phyloP scores from a whole-genome alignment of 2,113 vertebrate species.

The Onychostoma macrolepis region DNA sequence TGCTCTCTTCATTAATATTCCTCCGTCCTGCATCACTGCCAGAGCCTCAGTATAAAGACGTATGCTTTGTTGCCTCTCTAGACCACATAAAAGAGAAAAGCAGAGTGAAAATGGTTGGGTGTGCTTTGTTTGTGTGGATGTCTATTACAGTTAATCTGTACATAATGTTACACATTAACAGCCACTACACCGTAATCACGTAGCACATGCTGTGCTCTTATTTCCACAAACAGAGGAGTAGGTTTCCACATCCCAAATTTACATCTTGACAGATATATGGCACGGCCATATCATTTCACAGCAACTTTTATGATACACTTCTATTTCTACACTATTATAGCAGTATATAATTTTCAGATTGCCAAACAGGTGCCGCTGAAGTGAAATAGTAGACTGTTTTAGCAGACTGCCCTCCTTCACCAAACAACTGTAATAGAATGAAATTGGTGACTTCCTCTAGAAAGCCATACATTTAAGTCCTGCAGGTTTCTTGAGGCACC shows the following conservation, averaged over 20 bases:
- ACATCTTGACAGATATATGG: background rate
- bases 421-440: background rate
- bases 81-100: slow-evolving; percentile 7
- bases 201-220: background rate
- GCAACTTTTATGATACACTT: slow-evolving; percentile 19
- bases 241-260: background rate
- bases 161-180: background rate
- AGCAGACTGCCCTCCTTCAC: background rate
- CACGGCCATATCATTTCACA: background rate
- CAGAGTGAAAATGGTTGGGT: background rate
- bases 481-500: background rate
- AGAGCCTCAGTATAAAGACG: background rate
- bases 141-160: slow-evolving; percentile 2
- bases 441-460: background rate
- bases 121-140: background rate
- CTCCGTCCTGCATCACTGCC: background rate
- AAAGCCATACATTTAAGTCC: background rate
- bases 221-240: background rate
- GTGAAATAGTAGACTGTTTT: background rate
- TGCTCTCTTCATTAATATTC: slow-evolving; percentile 36
- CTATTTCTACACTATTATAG: background rate
- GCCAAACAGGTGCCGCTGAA: background rate
- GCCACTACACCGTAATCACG: background rate
- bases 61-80: slow-evolving; percentile 15
- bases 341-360: background rate